These are phyloP conservation scores for Drosophila pectinifera DNA, from an alignment of 1,140 invertebrate genomes.

Conservation along the genomic window DNA sequence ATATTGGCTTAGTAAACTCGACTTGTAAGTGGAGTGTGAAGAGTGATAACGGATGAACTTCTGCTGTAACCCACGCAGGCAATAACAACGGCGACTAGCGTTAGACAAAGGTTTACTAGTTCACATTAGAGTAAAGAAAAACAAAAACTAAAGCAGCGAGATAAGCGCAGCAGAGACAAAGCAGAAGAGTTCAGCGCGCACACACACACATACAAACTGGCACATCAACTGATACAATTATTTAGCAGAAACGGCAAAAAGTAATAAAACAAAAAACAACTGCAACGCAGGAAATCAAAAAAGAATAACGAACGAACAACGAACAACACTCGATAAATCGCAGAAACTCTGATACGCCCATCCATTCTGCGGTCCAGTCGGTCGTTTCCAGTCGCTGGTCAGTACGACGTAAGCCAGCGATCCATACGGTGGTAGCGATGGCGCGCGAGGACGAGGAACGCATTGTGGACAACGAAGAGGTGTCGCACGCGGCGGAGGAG, in stretches of 20 bases:
- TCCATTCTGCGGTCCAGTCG: constrained; percentile 26
- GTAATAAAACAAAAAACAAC: constrained; percentile 30
- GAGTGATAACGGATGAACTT: constrained; percentile 50
- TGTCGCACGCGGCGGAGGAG: constrained; percentile 15
- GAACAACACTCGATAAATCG: constrained; percentile 52
- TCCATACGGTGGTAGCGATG: constrained; percentile 47
- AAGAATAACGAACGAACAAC: constrained; percentile 30
- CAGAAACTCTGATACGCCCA: constrained; percentile 50
- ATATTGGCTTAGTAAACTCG: constrained; percentile 25
- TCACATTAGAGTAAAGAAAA: constrained; percentile 69
- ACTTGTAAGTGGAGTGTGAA: constrained; percentile 66
- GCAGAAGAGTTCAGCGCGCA: constrained; percentile 51
- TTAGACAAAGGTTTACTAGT: constrained; percentile 68
- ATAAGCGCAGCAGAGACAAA: constrained; percentile 69
- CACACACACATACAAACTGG: constrained; percentile 2
- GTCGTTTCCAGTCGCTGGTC: constrained; percentile 17
- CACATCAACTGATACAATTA: constrained; percentile 49
- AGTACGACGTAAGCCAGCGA: constrained; percentile 32
- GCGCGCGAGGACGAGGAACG: constrained; percentile 68
- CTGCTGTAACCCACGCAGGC: constrained; percentile 37
- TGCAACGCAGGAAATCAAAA: constrained; percentile 43
- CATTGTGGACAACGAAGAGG: constrained; percentile 68
- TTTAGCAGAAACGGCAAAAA: constrained; percentile 57
- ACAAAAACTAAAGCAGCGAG: constrained; percentile 49
- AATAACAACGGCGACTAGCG: constrained; percentile 23